A percentile compares a stretch with the other conserved stretches of the same genome.
These are phyloP conservation scores for Xylophagus ater DNA, from an alignment of 2,888 invertebrate species.

Conservation along the genomic window DNA sequence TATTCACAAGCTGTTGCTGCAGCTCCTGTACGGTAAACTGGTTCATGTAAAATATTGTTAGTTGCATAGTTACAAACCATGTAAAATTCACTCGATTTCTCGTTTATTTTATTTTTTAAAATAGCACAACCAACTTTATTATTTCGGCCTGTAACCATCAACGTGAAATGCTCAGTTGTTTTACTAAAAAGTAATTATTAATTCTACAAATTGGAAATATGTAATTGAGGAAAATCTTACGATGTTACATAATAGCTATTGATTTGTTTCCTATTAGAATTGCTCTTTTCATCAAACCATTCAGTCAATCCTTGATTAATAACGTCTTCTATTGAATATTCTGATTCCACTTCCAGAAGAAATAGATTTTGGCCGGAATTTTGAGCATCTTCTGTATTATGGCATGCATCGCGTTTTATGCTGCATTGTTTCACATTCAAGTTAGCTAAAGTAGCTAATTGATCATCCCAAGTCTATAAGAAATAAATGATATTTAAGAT, in stretches of 20 bases:
- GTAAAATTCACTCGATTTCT: conserved; percentile 16
- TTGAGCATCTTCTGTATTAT: conserved; percentile 2
- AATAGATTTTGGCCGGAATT: conserved; percentile 30
- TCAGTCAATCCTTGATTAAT: conserved; percentile 2
- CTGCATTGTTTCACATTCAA: conserved; percentile 5
- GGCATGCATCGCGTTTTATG: conserved; percentile 4
- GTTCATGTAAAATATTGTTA: conserved; percentile 20
- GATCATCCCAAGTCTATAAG: conserved; percentile 5
- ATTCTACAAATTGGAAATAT: background rate
- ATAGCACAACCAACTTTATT: conserved; percentile 26
- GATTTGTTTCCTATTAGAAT: conserved; percentile 7
- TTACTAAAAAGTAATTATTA: background rate
- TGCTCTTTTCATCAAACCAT: conserved; percentile 12
- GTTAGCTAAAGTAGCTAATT: conserved; percentile 5
- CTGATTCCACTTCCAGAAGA: background rate
- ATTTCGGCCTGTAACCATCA: conserved; percentile 26
- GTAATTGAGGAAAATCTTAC: background rate
- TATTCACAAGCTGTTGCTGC: conserved; percentile 23
- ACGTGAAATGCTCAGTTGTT: conserved; percentile 27
- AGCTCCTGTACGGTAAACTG: conserved; percentile 16
- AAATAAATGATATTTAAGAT: too few species aligned
- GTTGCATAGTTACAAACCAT: conserved; percentile 29
- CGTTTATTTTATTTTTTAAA: conserved; percentile 18
- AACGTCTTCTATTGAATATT: background rate
- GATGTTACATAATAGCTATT: background rate